Evolutionary conservation across 2,113 vertebrate species (phyloP), one percentile per base, ranked within the genome.

Genomic region (Acrocephalus arundinaceus): DNA sequence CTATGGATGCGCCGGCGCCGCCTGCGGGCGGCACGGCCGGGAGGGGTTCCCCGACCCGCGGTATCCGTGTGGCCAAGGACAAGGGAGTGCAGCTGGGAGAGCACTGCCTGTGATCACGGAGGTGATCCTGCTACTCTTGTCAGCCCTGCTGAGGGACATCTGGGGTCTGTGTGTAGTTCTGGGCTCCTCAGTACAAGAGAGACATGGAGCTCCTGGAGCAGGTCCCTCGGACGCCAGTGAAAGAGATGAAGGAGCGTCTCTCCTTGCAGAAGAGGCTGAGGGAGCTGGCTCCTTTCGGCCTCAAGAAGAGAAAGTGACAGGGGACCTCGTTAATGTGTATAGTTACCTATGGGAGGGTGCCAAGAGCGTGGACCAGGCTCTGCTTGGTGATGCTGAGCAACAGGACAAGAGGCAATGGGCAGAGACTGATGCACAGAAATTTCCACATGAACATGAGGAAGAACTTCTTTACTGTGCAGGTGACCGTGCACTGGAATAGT

Each of bases 51-150:
- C 30, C 16, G n/a, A 2, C 1, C 15, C 74, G 0, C 13, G 2
- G 15, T 0, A 5, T 1, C 21, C 14, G 0, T 2, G 85, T 0
- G 68, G 58, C 4, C 13, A 0, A 7, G 67, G 7, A 5, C 23
- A 2, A 3, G 30, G 14, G 11, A 24, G 10, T 4, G 27, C 54
- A 0, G 4, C 4, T 1, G 52, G 52, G n/a, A 21, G 2, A 21
- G 45, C 52, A 1, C 4, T 13, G 37, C 62, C 54, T 39, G 37
- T 39, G 37, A 11, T 3, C 46, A 11, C n/a, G 20, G 41, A 23
- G n/a, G n/a, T 3, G 74, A 14, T 59, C 33, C 68, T 11, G 52
- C 28, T 22, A 3, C 46, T 61, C 33, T 24, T 2, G 18, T 5
- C 43, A 15, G 52, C 19, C 6, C 27, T 19, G 0, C 7, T 18